Percentiles rank a stretch among this genome's conserved stretches.
Conservation (phyloP, 2,888 invertebrate genomes). For the Minunthozetes semirufus region DNA sequence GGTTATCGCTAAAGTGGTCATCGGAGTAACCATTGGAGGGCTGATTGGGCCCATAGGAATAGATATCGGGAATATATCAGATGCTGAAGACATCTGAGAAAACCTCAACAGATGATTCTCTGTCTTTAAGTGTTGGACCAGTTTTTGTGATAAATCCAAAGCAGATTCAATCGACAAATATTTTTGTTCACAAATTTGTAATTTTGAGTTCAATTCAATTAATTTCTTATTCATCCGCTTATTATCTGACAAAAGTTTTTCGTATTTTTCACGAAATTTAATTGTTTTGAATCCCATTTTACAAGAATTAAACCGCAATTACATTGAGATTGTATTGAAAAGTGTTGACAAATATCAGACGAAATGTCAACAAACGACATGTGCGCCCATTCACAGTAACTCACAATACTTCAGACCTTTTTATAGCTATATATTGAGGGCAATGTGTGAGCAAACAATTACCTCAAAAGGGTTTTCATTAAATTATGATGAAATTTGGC, state of each 20-base stretch:
- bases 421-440: too few species aligned
- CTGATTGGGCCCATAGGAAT: neutral
- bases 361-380: too few species aligned
- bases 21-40: too few species aligned
- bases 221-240: neutral
- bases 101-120: conserved; percentile 7
- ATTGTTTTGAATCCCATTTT: neutral
- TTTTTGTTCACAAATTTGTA: neutral
- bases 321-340: too few species aligned
- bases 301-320: too few species aligned
- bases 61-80: neutral
- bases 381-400: too few species aligned
- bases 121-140: conserved; percentile 1
- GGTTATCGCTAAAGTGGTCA: too few species aligned
- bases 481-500: too few species aligned
- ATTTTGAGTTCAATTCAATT: neutral
- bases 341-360: too few species aligned
- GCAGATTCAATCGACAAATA: neutral
- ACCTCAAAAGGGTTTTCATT: too few species aligned
- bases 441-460: too few species aligned
- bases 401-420: too few species aligned
- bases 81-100: neutral
- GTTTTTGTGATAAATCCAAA: neutral
- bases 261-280: neutral
- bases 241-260: neutral